Evolutionary conservation across 2,797 vertebrate species (phyloP).

Genomic region (Mallotus villosus): DNA sequence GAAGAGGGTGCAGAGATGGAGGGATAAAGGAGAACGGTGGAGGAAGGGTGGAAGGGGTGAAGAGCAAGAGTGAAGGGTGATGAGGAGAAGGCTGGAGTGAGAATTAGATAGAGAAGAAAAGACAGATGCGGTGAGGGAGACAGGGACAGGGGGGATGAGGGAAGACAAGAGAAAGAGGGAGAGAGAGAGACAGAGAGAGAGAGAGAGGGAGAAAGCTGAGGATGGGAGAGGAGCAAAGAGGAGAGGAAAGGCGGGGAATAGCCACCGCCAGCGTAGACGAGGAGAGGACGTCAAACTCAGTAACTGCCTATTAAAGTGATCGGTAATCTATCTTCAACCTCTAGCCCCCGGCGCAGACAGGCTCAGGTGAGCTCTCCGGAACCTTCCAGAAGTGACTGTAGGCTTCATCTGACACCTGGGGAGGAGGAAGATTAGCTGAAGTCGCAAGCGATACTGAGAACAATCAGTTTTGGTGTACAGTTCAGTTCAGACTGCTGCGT

Average conservation of each 20-base stretch:
- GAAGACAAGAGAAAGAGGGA: conserved; percentile 15
- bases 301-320: not conserved
- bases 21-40: conserved; percentile 16
- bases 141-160: not conserved
- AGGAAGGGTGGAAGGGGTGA: not conserved
- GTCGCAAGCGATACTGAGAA: not conserved
- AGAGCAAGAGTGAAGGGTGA: not conserved
- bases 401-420: not conserved
- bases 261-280: not conserved
- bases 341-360: not conserved
- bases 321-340: not conserved
- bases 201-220: not conserved
- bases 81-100: conserved; percentile 10
- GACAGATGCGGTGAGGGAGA: conserved; percentile 41
- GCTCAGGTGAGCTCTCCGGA: not conserved
- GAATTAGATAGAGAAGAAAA: conserved; percentile 19
- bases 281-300: not conserved
- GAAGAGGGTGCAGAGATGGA: not conserved
- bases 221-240: not conserved
- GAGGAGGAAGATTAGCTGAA: not conserved
- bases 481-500: not conserved
- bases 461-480: not conserved
- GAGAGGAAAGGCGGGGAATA: not conserved
- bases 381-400: not conserved
- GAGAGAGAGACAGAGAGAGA: not conserved